A percentile compares a stretch with the other conserved stretches of the same genome.
phyloP scores from a whole-genome alignment of 2,113 vertebrate species.

The Rousettus leschenaultii region DNA sequence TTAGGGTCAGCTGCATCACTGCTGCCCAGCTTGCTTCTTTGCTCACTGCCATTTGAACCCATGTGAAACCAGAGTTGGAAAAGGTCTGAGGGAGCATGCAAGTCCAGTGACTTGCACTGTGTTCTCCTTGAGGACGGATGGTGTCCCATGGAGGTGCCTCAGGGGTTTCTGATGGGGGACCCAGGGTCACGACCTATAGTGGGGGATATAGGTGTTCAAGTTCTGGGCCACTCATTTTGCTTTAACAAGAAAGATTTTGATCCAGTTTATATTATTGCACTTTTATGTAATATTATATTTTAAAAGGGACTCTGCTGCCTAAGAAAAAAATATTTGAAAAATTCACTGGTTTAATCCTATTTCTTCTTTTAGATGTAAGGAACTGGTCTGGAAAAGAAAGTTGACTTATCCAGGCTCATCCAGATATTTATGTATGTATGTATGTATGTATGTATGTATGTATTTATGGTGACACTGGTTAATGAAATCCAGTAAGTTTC shows the following conservation, averaged over 20 bases:
- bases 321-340: not conserved
- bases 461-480: too few relatives aligned
- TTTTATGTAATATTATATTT: slow-evolving; percentile 4
- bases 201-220: not conserved
- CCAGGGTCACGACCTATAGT: not conserved
- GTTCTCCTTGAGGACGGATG: not conserved
- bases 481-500: too few relatives aligned
- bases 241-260: slow-evolving; percentile 25
- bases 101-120: not conserved
- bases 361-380: not conserved
- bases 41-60: not conserved
- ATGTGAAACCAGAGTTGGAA: not conserved
- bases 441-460: not conserved
- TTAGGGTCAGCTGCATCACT: not conserved
- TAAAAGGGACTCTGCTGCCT: not conserved
- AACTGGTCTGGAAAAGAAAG: not conserved
- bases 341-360: not conserved
- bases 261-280: not conserved
- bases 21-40: not conserved
- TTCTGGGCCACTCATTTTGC: not conserved
- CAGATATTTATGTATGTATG: not conserved
- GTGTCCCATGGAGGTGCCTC: not conserved
- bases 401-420: not conserved
- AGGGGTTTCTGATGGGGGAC: not conserved
- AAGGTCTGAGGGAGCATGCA: not conserved